Evolutionary conservation across 92 coral and sea anemone species (phyloP), one percentile per base, ranked within the genome.

Genomic region (Epizoanthus ramosus): DNA sequence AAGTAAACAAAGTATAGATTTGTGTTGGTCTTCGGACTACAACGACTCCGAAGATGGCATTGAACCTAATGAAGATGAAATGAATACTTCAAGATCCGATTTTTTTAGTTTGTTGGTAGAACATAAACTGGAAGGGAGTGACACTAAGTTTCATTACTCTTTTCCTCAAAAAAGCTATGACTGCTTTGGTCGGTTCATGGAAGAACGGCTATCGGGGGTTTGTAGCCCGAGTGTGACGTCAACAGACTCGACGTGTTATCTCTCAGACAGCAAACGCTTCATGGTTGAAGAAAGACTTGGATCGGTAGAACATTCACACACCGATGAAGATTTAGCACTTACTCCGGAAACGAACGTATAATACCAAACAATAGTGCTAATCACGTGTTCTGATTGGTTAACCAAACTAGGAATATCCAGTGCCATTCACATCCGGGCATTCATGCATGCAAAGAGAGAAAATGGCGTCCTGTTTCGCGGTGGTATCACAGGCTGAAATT

Each of bases 21-120:
- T 23, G 21, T 21, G 22, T 17, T 15, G 1, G 17, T 17, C 13
- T 8, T 5, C 47, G 6, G 58, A 54, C 41, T 75, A 41, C 17
- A 17, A 18, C 24, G 52, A 13, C 3, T 75, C 67, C 7, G 59
- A 77, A 47, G 82, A 76, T 21, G 70, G 64, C 17, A 12, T 37
- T 59, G 70, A n/a, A 2, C 0, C 23, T 2, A 22, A 22, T 14
- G 58, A 63, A 8, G 70, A 61, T 43, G 15, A 77, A 61, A 12
- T 2, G 39, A 9, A 50, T 50, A 37, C 70, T 4, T 77, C 47
- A 14, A 77, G 71, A 58, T 77, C 58, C 57, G 82, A 61, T 31
- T 77, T 39, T 63, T 77, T 77, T 19, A 77, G 82, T 43, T 71
- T 60, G 7, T 14, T 77, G 9, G 3, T 33, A 39, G 82, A 63